Evolutionary conservation across 2,113 vertebrate species (phyloP).

Genomic region (Onychostruthus taczanowskii): DNA sequence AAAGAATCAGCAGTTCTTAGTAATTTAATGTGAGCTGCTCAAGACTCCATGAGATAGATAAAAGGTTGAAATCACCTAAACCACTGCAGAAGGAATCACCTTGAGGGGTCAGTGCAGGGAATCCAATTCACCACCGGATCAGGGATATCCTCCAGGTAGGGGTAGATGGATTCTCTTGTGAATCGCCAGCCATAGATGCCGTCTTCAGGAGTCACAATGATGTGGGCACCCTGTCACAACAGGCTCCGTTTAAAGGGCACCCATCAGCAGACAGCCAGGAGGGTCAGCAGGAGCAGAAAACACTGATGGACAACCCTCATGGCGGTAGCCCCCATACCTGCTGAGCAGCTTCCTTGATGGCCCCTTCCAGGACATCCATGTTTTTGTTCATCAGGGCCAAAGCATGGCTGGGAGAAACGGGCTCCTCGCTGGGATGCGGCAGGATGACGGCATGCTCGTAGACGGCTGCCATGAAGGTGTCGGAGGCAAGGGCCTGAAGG

Average conservation of each 20-base stretch:
- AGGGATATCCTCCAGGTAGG: constrained; percentile 73
- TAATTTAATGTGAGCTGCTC: not conserved
- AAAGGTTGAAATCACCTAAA: not conserved
- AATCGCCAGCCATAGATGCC: constrained; percentile 72
- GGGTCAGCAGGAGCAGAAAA: not conserved
- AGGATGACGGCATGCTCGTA: constrained; percentile 67
- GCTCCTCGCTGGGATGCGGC: not conserved
- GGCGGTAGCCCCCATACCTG: not conserved
- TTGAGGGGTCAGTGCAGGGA: constrained; percentile 57
- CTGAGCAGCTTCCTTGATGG: constrained; percentile 51
- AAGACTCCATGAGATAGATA: not conserved
- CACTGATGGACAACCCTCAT: not conserved
- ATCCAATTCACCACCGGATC: constrained; percentile 64
- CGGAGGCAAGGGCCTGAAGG: not conserved
- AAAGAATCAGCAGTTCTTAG: not conserved
- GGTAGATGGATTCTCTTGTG: constrained; percentile 68
- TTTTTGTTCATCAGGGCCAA: constrained; percentile 70
- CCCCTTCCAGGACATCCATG: constrained; percentile 68
- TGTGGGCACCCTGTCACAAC: constrained; percentile 65
- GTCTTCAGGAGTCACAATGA: constrained; percentile 75
- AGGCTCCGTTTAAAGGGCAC: not conserved
- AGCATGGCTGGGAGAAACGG: not conserved
- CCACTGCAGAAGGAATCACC: not conserved
- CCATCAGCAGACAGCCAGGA: not conserved
- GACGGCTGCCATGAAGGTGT: constrained; percentile 63